phyloP scores from a whole-genome alignment of 2,888 invertebrate genomes.

The Caenorhabditis becei region DNA sequence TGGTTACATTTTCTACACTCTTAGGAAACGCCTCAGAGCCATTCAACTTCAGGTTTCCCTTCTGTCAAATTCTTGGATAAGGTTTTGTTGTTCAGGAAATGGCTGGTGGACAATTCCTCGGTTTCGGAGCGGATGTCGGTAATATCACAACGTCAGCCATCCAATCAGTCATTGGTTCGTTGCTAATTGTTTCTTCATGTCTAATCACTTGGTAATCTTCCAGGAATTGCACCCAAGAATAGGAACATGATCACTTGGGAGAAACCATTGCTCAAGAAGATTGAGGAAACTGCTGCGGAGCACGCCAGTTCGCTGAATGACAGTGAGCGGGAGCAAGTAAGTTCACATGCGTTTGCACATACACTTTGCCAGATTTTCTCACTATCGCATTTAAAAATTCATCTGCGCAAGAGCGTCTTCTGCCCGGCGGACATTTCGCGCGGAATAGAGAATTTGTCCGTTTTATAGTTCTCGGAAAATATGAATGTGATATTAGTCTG shows the following conservation, averaged over 20 bases:
- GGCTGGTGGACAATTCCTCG: conserved; percentile 81
- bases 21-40: conserved; percentile 81
- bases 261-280: conserved; percentile 80
- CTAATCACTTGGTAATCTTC: conserved; percentile 7
- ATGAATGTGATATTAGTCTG: conserved; percentile 57
- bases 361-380: conserved; percentile 40
- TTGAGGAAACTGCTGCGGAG: conserved; percentile 81
- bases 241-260: conserved; percentile 81
- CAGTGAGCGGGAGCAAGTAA: conserved; percentile 79
- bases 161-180: conserved; percentile 78
- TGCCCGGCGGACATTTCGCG: conserved; percentile 47
- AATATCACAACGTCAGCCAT: conserved; percentile 81
- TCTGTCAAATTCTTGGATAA: not conserved
- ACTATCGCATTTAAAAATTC: conserved; percentile 46
- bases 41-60: conserved; percentile 78
- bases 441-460: conserved; percentile 51
- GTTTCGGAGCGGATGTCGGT: conserved; percentile 80
- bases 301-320: conserved; percentile 80
- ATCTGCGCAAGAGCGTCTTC: conserved; percentile 19
- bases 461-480: conserved; percentile 55
- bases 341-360: not conserved
- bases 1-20: conserved; percentile 81
- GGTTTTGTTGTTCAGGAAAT: conserved; percentile 76
- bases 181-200: not conserved
- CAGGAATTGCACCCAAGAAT: conserved; percentile 79